Evolutionary conservation across 2,113 vertebrate species (phyloP).

Genomic region (Pithys albifrons): DNA sequence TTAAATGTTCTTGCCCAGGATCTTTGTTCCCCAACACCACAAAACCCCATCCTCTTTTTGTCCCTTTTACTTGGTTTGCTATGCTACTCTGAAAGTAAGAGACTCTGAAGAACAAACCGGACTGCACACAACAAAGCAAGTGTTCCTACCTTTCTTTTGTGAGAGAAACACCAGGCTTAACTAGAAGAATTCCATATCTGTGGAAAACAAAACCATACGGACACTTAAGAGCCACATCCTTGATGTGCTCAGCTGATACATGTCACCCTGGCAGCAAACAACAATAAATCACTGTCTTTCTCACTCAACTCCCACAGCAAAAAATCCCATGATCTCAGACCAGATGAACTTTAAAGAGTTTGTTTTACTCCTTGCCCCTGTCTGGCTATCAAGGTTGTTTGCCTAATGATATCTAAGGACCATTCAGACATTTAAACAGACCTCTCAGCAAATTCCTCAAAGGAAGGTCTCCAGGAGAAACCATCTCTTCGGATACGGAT

Average conservation of each 20-base stretch:
- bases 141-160: conserved; percentile 74
- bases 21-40: not conserved
- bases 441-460: conserved; percentile 78
- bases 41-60: not conserved
- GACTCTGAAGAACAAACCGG: not conserved
- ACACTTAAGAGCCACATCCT: not conserved
- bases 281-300: not conserved
- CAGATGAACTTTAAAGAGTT: not conserved
- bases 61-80: not conserved
- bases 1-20: not conserved
- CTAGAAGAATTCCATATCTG: conserved; percentile 77
- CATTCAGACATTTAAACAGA: conserved; percentile 27
- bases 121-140: not conserved
- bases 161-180: conserved; percentile 62
- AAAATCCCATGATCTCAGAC: not conserved
- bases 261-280: not conserved
- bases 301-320: not conserved
- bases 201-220: not conserved
- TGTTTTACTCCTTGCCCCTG: not conserved
- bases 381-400: not conserved
- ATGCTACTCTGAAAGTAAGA: not conserved
- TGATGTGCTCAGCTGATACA: not conserved
- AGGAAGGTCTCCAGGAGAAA: conserved; percentile 79
- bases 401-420: not conserved
- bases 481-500: conserved; percentile 78